Evolutionary conservation across 2,113 vertebrate genomes (phyloP), one percentile per base, ranked within the genome.

Genomic region (Pimephales promelas): DNA sequence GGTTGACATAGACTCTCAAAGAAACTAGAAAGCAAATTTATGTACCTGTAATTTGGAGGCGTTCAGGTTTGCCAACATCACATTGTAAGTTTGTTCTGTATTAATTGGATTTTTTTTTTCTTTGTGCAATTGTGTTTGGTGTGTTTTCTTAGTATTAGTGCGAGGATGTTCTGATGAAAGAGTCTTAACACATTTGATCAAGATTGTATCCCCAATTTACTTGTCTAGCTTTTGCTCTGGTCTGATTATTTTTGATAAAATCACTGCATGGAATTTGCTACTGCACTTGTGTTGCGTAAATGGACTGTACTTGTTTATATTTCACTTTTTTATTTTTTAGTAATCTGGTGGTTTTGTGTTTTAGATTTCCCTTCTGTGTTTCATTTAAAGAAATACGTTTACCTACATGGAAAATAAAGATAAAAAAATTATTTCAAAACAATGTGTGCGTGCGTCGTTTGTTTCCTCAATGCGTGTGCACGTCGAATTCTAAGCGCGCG

Each of bases 261-360:
- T 62, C 82, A 66, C 72, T 26, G 82, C 79, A 84, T 45, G 83
- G 81, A 36, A 84, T 83, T 71, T 83, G 61, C 64, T 43, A 57
- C 74, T 68, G 36, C 73, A 36, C 36, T 40, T 75, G 85, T 80
- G 57, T 75, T 81, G 62, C 24, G 57, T 66, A 83, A 86, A 85
- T 90, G 82, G 77, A 54, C 36, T 71, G 79, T 85, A 34, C 87
- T 89, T 90, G 90, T 81, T 86, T 84, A 82, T 64, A 75, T 82
- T 70, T 64, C 7, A 80, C 64, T 72, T 79, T 72, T 72, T 47
- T 80, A 47, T 26, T 13, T 13, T 47, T 77, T 80, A 8, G 49
- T 66, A 79, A 78, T 70, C 36, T 75, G 78, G 73, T 88, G 82
- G 16, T 80, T 83, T 81, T 81, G 24, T 75, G 10, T 47, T 10